Conservation (phyloP, 1,140 invertebrate species). For the Gryon sp. region DNA sequence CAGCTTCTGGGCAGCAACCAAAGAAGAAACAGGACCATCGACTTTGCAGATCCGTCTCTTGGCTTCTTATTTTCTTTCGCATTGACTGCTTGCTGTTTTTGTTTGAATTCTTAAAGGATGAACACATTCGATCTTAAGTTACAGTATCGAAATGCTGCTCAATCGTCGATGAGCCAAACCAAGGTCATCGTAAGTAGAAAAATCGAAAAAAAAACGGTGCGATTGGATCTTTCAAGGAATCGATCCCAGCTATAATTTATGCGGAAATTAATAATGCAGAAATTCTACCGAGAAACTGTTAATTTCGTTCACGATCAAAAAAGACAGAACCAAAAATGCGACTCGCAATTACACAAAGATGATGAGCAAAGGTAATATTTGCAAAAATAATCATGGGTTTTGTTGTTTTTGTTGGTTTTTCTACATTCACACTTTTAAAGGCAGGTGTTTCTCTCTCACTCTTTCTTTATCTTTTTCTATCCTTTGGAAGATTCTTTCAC, state of each 20-base stretch:
- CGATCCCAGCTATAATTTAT: constrained; percentile 56
- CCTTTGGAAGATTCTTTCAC: not conserved
- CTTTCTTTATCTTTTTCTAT: no score
- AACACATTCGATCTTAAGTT: constrained; percentile 68
- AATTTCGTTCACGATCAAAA: constrained; percentile 31
- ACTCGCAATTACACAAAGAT: not conserved
- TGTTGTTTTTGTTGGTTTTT: constrained; percentile 5
- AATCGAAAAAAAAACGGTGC: constrained; percentile 51
- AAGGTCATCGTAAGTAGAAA: constrained; percentile 55
- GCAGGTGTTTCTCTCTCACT: constrained; percentile 24
- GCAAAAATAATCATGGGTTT: constrained; percentile 20
- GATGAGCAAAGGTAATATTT: constrained; percentile 13
- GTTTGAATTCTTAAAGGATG: constrained; percentile 66
- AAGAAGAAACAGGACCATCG: constrained; percentile 50
- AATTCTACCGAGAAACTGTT: constrained; percentile 46
- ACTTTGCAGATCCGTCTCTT: constrained; percentile 55
- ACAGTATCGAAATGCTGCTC: constrained; percentile 63
- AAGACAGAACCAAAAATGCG: constrained; percentile 11
- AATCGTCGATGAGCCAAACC: constrained; percentile 54
- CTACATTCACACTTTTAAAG: constrained; percentile 19
- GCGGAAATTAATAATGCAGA: constrained; percentile 55
- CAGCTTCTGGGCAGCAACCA: constrained; percentile 63
- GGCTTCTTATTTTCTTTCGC: constrained; percentile 59
- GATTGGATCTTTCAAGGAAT: constrained; percentile 59
- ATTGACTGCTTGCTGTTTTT: constrained; percentile 57